Evolutionary conservation across 2,888 invertebrate species (phyloP).

Genomic region (Phortica magna): DNA sequence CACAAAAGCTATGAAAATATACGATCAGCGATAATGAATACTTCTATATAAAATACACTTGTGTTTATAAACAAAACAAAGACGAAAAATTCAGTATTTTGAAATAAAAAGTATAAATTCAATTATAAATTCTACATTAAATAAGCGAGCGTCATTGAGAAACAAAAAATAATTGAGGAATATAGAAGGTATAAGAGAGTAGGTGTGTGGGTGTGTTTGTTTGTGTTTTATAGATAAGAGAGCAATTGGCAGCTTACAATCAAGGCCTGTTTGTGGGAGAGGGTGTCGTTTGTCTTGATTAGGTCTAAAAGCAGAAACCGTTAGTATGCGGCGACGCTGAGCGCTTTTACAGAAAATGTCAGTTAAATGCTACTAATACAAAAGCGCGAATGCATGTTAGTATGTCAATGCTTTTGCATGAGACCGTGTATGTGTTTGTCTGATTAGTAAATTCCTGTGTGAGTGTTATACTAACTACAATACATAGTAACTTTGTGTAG

Average conservation of each 20-base stretch:
- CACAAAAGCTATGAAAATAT: neutral
- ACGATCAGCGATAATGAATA: too few species aligned
- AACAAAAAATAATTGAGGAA: too few species aligned
- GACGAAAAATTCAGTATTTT: too few species aligned
- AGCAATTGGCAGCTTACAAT: too few species aligned
- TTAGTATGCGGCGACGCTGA: neutral
- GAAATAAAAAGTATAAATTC: too few species aligned
- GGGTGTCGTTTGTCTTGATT: neutral
- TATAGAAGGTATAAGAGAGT: too few species aligned
- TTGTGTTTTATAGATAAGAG: too few species aligned
- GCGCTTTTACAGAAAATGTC: neutral
- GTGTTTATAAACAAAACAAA: too few species aligned
- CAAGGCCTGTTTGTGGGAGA: too few species aligned
- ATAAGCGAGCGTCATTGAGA: neutral
- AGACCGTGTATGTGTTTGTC: conserved; percentile 27
- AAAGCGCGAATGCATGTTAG: conserved; percentile 39
- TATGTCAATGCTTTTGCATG: neutral
- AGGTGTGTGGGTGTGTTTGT: too few species aligned
- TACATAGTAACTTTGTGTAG: conserved; percentile 57
- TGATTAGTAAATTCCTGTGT: conserved; percentile 26
- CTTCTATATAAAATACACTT: too few species aligned
- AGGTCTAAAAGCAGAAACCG: conserved; percentile 1
- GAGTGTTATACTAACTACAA: conserved; percentile 52
- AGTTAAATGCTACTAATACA: conserved; percentile 10
- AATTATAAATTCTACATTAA: too few species aligned